Evolutionary conservation across 30 jellyfish, hydroid and myxozoan species (phyloP).

Genomic region (Turritopsis dohrnii): DNA sequence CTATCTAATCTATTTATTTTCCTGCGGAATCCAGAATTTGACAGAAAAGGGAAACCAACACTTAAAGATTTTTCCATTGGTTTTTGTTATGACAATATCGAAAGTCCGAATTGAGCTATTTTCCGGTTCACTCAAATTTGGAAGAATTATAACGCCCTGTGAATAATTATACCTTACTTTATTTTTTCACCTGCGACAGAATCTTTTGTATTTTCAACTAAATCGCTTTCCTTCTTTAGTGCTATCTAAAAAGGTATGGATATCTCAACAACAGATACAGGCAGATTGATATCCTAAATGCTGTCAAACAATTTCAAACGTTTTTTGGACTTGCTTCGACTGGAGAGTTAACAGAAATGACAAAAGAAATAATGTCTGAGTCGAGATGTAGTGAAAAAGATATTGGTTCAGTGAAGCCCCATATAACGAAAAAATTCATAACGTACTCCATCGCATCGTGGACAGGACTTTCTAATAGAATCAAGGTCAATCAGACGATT

Average conservation of each 20-base stretch:
- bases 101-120: too few relatives aligned
- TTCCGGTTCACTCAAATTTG: too few relatives aligned
- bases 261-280: not conserved
- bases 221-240: not conserved
- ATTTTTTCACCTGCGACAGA: too few relatives aligned
- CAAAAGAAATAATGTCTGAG: not conserved
- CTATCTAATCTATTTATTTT: too few relatives aligned
- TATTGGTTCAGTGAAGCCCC: not conserved
- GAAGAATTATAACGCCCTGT: too few relatives aligned
- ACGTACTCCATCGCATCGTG: not conserved
- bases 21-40: too few relatives aligned
- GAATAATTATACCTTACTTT: too few relatives aligned
- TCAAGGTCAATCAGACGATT: not conserved
- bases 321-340: not conserved
- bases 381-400: not conserved
- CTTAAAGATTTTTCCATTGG: too few relatives aligned
- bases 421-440: not conserved
- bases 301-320: not conserved
- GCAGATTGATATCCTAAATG: not conserved
- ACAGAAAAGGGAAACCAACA: too few relatives aligned
- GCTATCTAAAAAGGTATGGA: not conserved
- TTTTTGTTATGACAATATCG: too few relatives aligned
- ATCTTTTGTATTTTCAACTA: too few relatives aligned
- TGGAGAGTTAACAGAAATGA: not conserved
- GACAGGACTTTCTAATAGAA: not conserved